Evolutionary conservation across 2,113 vertebrate species (phyloP).

Genomic region (Lates calcarifer): DNA sequence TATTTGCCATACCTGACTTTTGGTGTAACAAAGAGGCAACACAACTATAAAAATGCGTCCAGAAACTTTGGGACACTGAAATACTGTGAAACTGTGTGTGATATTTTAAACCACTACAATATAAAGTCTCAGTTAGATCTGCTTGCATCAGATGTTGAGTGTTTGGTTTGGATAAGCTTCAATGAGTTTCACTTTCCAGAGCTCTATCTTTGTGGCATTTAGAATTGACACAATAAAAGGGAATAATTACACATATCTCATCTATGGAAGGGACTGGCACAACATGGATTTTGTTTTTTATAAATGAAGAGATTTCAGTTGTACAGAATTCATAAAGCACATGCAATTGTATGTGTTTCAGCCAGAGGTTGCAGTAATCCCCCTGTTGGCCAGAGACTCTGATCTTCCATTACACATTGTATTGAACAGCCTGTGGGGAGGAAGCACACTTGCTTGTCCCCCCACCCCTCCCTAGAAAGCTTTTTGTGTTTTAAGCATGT

Average conservation of each 20-base stretch:
- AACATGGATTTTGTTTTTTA: constrained; percentile 27
- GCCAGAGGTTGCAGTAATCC: constrained; percentile 69
- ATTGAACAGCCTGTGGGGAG: constrained; percentile 60
- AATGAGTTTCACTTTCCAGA: background rate
- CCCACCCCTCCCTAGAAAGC: constrained; percentile 11
- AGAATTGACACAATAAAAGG: constrained; percentile 9
- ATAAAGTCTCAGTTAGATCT: background rate
- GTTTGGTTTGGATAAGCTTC: background rate
- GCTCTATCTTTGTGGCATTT: background rate
- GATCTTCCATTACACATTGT: constrained; percentile 71
- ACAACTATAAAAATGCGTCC: background rate
- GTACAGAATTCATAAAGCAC: constrained; percentile 35
- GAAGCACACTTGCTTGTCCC: constrained; percentile 56
- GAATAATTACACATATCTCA: constrained; percentile 2
- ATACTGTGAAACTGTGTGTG: background rate
- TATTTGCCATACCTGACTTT: background rate
- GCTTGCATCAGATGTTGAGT: background rate
- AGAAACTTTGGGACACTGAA: background rate
- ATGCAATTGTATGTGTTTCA: constrained; percentile 68
- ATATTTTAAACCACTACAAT: background rate
- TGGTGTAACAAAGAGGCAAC: background rate
- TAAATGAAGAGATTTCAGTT: constrained; percentile 28
- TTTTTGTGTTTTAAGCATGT: constrained; percentile 57
- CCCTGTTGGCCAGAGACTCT: constrained; percentile 60
- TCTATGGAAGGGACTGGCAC: background rate